Evolutionary conservation across 2,113 vertebrate genomes (phyloP), one percentile per base, ranked within the genome.

Genomic region (human): DNA sequence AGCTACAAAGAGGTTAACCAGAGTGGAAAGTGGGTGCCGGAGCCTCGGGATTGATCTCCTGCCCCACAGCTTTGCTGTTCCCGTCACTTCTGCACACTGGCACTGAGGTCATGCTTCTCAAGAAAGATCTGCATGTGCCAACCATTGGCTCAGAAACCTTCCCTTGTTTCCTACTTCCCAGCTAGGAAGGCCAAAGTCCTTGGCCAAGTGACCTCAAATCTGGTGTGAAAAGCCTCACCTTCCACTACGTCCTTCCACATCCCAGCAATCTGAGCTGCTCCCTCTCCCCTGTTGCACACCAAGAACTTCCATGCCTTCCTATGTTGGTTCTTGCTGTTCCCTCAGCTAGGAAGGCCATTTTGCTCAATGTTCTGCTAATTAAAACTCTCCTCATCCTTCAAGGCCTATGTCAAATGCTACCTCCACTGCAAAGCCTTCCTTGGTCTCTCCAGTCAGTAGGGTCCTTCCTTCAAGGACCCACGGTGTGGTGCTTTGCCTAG

Each of bases 241-340:
- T 10, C 6, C 25, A 35, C 55, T 5, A 0, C 6, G 8, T 17
- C 78, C 32, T 75, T 40, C 18, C 40, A 18, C 20, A 2, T 17
- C 43, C 27, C 52, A 22, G 32, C 12, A 3, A 1, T 17, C 32
- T 30, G 18, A 45, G 27, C 32, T 1, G 1, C 43, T 23, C 35
- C 68, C 40, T 27, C 52, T 76, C 43, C 61, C 52, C 30, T 55
- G 30, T 5, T 17, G 27, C 14, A 23, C 6, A 23, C 8, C 6
- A 45, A 27, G 48, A 18, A 16, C 6, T 1, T 73, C 61, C 13
- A 32, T 1, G 14, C 5, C 70, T 55, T 52, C 16, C 0, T 5
- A 5, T 30, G 32, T 43, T 89, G n/a, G 17, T 23, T n/a, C 32
- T 35, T 11, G 55, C 61, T 75, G 5, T 61, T 50, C 52, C 35